Percentiles rank a stretch among this genome's conserved stretches.
These are phyloP conservation scores for Vulpes ferrilata DNA, from an alignment of 2,113 vertebrate species.

Conservation along the genomic window DNA sequence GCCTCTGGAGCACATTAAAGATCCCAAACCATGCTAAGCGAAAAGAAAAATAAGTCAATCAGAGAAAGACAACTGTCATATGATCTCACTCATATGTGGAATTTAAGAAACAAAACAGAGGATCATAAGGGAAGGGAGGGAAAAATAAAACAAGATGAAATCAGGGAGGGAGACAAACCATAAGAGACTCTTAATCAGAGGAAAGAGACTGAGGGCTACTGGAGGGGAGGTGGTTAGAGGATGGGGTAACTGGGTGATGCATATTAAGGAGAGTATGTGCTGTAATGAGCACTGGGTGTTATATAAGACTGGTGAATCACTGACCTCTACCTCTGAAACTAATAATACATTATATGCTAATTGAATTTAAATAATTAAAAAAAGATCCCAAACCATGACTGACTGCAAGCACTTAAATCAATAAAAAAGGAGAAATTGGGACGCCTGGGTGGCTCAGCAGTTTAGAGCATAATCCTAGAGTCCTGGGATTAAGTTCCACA, in stretches of 20 bases:
- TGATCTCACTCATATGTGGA: background rate
- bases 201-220: background rate
- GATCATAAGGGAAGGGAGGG: background rate
- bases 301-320: background rate
- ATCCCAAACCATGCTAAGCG: slow-evolving; percentile 87
- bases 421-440: slow-evolving; percentile 98
- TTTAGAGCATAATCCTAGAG: no score
- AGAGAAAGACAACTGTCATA: background rate
- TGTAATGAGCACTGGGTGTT: background rate
- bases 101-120: background rate
- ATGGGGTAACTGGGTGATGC: background rate
- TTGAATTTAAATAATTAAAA: background rate
- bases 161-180: background rate
- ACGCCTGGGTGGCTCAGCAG: no score
- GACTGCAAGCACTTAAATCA: slow-evolving; percentile 99
- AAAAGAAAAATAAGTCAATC: background rate
- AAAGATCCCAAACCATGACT: slow-evolving; percentile 92
- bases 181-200: background rate
- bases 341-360: background rate
- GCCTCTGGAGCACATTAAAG: slow-evolving; percentile 85
- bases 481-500: no score
- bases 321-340: background rate
- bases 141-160: background rate
- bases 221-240: background rate
- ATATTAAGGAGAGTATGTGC: background rate